Conservation (phyloP, 2,888 invertebrate species). For the Drosophila antonietae region DNA sequence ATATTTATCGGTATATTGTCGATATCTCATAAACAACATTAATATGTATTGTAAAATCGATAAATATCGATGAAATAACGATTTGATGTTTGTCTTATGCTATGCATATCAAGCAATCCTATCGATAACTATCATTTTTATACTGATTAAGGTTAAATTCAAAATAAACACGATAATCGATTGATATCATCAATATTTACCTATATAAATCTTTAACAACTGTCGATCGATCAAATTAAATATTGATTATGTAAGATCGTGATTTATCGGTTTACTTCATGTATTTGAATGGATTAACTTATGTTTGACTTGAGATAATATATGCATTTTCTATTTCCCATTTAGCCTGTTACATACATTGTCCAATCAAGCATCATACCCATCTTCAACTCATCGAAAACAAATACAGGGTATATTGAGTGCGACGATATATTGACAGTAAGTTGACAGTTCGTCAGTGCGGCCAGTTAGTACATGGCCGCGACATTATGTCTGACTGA, state of each 20-base stretch:
- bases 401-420: conserved; percentile 10
- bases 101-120: too few species aligned
- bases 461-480: conserved; percentile 57
- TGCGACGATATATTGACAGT: conserved; percentile 68
- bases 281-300: background rate
- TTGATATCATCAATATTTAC: too few species aligned
- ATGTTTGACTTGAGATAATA: too few species aligned
- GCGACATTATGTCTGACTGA: conserved; percentile 64
- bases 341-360: background rate
- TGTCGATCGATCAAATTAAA: too few species aligned
- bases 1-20: background rate
- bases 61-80: background rate
- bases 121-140: too few species aligned
- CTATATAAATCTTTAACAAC: too few species aligned
- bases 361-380: background rate
- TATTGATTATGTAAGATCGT: too few species aligned
- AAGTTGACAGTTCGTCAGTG: conserved; percentile 75
- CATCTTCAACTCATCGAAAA: background rate
- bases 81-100: too few species aligned
- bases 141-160: too few species aligned
- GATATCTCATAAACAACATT: background rate
- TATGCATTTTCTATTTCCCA: too few species aligned
- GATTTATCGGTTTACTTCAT: background rate
- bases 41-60: background rate
- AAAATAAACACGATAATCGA: too few species aligned